phyloP scores from a whole-genome alignment of 1,140 invertebrate species.

The Habropoda laboriosa region DNA sequence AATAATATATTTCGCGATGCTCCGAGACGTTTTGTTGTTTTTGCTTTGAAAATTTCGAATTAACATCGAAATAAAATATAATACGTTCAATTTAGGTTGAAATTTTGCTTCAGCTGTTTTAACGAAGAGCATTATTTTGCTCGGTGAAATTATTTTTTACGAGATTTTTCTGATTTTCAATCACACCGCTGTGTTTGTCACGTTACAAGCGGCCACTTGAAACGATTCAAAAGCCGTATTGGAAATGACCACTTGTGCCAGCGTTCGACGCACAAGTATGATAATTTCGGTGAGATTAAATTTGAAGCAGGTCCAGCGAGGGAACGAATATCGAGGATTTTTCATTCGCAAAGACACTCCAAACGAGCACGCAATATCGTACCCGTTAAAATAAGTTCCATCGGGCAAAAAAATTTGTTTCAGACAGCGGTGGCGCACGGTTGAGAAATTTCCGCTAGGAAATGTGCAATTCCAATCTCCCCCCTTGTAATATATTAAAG shows the following conservation, averaged over 20 bases:
- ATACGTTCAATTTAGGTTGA: neutral
- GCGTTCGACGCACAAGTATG: neutral
- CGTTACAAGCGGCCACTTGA: neutral
- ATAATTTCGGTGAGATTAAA: constrained; percentile 8
- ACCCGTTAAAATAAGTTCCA: neutral
- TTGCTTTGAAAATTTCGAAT: neutral
- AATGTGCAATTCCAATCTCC: neutral
- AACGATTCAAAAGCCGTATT: neutral
- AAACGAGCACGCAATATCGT: neutral
- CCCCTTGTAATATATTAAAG: too few species aligned
- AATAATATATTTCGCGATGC: too few species aligned
- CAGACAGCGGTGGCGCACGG: too few species aligned
- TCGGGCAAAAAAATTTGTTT: neutral
- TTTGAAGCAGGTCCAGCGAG: neutral
- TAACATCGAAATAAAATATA: neutral
- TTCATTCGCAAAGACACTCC: neutral
- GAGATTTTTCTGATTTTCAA: neutral
- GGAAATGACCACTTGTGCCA: neutral
- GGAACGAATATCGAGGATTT: neutral
- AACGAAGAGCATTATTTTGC: too few species aligned
- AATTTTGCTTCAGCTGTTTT: too few species aligned
- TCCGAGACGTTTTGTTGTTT: neutral
- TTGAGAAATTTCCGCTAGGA: neutral
- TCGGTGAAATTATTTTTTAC: neutral
- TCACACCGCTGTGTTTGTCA: neutral